Conservation (phyloP, 2,113 vertebrate genomes). For the Xenopus laevis region DNA sequence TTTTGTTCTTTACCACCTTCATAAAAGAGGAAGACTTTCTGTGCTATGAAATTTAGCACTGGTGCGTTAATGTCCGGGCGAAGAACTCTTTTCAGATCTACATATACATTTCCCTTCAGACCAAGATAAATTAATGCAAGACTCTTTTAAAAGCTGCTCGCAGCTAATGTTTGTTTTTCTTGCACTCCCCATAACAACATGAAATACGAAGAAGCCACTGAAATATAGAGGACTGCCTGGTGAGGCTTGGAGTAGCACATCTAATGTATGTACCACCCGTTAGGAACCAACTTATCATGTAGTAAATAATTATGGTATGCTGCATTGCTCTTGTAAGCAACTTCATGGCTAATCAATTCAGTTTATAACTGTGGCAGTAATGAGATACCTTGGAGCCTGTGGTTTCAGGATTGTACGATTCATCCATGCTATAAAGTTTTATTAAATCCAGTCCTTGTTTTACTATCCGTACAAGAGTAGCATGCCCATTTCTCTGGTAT, state of each 20-base stretch:
- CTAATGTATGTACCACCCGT: not conserved
- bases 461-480: too few relatives aligned
- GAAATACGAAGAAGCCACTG: not conserved
- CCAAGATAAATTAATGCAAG: conserved; percentile 12
- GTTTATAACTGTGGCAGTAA: too few relatives aligned
- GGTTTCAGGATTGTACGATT: too few relatives aligned
- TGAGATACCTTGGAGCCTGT: too few relatives aligned
- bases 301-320: too few relatives aligned
- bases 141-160: conserved; percentile 18
- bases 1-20: conserved; percentile 16
- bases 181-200: not conserved
- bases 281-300: not conserved
- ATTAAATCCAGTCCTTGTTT: too few relatives aligned
- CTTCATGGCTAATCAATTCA: too few relatives aligned
- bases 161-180: conserved; percentile 11
- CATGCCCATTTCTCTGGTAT: too few relatives aligned
- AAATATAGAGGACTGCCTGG: not conserved
- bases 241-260: not conserved
- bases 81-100: not conserved
- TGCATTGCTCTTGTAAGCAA: too few relatives aligned
- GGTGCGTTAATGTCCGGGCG: not conserved
- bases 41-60: conserved; percentile 8
- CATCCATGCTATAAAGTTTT: too few relatives aligned
- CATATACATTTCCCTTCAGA: conserved; percentile 30
- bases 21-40: conserved; percentile 14